phyloP scores from a whole-genome alignment of 2,113 vertebrate species.

The Columba livia region DNA sequence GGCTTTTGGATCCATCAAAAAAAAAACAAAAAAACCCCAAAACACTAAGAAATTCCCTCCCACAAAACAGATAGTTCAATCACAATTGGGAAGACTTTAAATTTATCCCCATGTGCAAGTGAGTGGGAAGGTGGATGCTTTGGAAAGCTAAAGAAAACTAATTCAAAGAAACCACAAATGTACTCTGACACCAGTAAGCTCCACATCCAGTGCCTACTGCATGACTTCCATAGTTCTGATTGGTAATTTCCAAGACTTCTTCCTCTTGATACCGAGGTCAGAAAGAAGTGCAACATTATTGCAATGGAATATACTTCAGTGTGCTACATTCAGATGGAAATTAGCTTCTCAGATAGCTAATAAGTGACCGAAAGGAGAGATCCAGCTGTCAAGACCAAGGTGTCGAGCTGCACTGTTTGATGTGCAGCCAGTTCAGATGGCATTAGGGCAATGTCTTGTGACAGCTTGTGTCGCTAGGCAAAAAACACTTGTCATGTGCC shows the following conservation, averaged over 20 bases:
- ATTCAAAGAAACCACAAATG: background rate
- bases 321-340: background rate
- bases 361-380: background rate
- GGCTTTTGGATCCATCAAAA: background rate
- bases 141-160: background rate
- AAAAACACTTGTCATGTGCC: background rate
- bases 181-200: background rate
- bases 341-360: background rate
- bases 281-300: background rate
- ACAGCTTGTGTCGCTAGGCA: background rate
- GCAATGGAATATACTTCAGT: background rate
- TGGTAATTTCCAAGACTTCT: background rate
- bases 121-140: background rate
- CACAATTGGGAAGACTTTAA: background rate
- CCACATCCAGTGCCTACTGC: background rate
- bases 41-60: background rate
- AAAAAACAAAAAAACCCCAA: background rate
- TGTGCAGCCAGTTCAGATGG: background rate
- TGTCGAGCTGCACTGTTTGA: background rate
- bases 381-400: background rate
- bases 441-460: background rate
- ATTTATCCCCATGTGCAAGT: background rate
- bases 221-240: background rate
- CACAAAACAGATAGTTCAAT: background rate
- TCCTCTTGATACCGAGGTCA: background rate